Conservation (phyloP, 2,888 invertebrate species). For the Cerastis rubricosa region DNA sequence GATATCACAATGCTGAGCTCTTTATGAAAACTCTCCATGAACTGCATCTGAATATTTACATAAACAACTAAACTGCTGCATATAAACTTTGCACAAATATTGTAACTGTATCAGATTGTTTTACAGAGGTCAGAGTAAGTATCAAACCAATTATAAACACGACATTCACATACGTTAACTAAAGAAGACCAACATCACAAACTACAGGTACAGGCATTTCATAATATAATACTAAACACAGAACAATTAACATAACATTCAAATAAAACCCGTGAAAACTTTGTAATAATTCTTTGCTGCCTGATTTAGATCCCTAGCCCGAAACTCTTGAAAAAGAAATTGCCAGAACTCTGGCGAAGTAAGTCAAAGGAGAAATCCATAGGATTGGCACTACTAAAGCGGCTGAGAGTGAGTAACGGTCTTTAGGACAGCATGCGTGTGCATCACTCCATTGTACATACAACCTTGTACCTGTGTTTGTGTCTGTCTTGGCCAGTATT, state of each 20-base stretch:
- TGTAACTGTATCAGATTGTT: slow-evolving; percentile 27
- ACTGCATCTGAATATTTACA: slow-evolving; percentile 28
- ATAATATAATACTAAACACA: slow-evolving; percentile 32
- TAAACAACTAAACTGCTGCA: slow-evolving; percentile 12
- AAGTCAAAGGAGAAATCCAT: slow-evolving; percentile 86
- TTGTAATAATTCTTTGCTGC: slow-evolving; percentile 66
- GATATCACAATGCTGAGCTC: slow-evolving; percentile 18
- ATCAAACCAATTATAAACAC: slow-evolving; percentile 29
- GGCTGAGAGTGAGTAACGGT: slow-evolving; percentile 84
- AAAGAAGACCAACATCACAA: slow-evolving; percentile 41
- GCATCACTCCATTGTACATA: slow-evolving; percentile 79
- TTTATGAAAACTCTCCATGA: slow-evolving; percentile 15
- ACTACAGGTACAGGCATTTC: slow-evolving; percentile 54
- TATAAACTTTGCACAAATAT: slow-evolving; percentile 5
- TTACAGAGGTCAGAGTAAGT: slow-evolving; percentile 52
- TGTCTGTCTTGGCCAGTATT: slow-evolving; percentile 73
- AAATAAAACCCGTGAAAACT: slow-evolving; percentile 13
- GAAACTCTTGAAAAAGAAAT: slow-evolving; percentile 81
- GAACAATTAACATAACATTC: slow-evolving; percentile 20
- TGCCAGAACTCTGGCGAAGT: slow-evolving; percentile 87
- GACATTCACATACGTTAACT: slow-evolving; percentile 27
- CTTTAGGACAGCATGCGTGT: slow-evolving; percentile 71
- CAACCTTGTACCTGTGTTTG: slow-evolving; percentile 72
- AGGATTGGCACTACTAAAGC: slow-evolving; percentile 84
- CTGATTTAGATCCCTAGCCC: slow-evolving; percentile 83